Evolutionary conservation across 2,888 invertebrate genomes (phyloP), one percentile per base, ranked within the genome.

Genomic region (Eilema griseolum): DNA sequence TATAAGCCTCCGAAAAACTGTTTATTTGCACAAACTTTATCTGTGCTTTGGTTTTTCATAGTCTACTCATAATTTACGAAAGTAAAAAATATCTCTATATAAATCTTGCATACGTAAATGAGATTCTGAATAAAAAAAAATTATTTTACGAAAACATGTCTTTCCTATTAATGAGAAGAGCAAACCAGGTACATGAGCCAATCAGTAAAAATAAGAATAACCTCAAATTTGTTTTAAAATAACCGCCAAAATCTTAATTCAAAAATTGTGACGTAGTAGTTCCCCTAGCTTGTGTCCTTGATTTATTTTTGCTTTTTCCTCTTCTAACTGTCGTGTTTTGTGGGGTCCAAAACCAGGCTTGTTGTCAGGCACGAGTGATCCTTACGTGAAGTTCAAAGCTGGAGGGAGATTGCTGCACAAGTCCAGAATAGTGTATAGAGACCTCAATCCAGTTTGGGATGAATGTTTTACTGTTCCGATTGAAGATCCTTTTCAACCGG

Each of bases 371-470:
- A 98, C 98, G 75, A 99, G 99, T 92, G 99, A 99, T 95, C 99
- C 99, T 28, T 99, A 99, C 95, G 99, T 99, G 70, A 99, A 99
- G 96, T 99, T 99, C 95, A 99, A 99, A 94, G 96, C 97, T 77
- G 97, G 97, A 16, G 98, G 98, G 52, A 96, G 98, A 75, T 95
- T 99, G 80, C 96, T 99, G 81, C 98, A 99, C 95, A 99, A 99
- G 95, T 99, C 99, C 82, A 97, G 98, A 88, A 99, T 98, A 70
- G 97, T 99, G 73, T 98, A 98, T 92, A 96, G 99, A 84, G 99
- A 98, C 91, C 96, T 99, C 74, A 99, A 99, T 94, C 99, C 99
- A 0, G 96, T 97, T n/a, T 99, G 99, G 99, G 99, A 99, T 89
- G 99, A 99, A 92, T 97, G 97, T 83, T 99, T 99, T 92, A 97